Conservation (phyloP, 2,797 vertebrate genomes). For the Cichlasoma orientale region DNA sequence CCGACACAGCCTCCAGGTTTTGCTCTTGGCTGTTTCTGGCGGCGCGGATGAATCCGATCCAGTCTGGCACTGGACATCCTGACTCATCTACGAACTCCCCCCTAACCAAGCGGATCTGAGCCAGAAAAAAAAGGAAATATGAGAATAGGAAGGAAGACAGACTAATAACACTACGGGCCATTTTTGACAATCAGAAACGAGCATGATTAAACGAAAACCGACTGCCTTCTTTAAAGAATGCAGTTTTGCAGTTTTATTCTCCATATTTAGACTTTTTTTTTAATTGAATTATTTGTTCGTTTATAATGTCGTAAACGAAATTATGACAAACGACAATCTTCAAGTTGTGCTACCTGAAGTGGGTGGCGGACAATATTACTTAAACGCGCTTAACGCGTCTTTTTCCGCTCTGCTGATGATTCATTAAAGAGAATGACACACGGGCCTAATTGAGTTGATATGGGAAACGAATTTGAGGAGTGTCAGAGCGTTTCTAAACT, state of each 20-base stretch:
- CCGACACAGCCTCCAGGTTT: conserved; percentile 94
- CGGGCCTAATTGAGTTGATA: conserved; percentile 87
- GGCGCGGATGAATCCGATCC: conserved; percentile 95
- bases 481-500: conserved; percentile 92
- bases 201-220: not conserved
- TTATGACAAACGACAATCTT: not conserved
- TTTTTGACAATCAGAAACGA: not conserved
- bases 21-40: conserved; percentile 94
- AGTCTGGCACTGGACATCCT: conserved; percentile 88
- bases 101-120: conserved; percentile 89
- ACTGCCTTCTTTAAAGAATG: not conserved
- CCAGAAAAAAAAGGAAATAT: not conserved
- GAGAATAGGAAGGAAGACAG: not conserved
- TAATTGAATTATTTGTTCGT: not conserved
- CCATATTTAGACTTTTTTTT: no score
- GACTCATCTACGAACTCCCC: conserved; percentile 94
- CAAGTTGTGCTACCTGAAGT: conserved; percentile 36
- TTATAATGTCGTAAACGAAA: not conserved
- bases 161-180: not conserved
- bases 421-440: conserved; percentile 72
- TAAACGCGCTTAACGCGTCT: conserved; percentile 71
- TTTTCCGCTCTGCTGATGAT: conserved; percentile 81
- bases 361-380: conserved; percentile 24
- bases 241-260: not conserved
- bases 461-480: conserved; percentile 92